Evolutionary conservation across 2,113 vertebrate genomes (phyloP), one percentile per base, ranked within the genome.

Genomic region (Thymallus thymallus): DNA sequence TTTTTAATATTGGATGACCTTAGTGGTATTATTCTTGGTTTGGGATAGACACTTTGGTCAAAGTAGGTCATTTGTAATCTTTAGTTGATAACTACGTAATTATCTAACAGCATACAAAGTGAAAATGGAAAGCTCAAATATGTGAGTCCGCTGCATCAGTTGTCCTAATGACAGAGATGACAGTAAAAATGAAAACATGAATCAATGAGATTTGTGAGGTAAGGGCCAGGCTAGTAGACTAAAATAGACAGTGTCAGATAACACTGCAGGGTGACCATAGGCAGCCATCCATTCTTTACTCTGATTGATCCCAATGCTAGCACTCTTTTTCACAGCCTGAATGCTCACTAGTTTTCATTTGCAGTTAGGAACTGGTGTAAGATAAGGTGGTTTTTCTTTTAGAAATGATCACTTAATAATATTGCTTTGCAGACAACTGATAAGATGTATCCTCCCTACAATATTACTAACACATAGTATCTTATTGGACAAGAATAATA

Each of bases 191-290:
- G 82, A 80, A 85, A 89, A 70, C 71, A 81, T 78, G 73, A 87
- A 88, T 90, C 83, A 73, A 89, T 88, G 68, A 78, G 77, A 82
- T 77, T 74, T 76, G 77, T 68, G 76, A 76, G 75, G 55, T 72
- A 62, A 29, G 72, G 30, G 72, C 76, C 77, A 51, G 75, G 68
- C 77, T 81, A 56, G 75, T 26, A 3, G 82, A 66, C 76, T 82
- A 80, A 71, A 71, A 77, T 65, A 30, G 82, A 84, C 84, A 88
- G 82, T 82, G 77, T 85, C 83, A 72, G 77, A 89, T 88, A 88
- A 75, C 67, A 83, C 90, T 89, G 80, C 82, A 78, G 86, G 87
- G 82, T 80, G 71, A 30, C 65, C 22, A 22, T 35, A 35, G 20
- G 41, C 51, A 61, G 76, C 81, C 72, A 24, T 77, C 76, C 61